Evolutionary conservation across 2,113 vertebrate species (phyloP).

Genomic region (Pipra filicauda): DNA sequence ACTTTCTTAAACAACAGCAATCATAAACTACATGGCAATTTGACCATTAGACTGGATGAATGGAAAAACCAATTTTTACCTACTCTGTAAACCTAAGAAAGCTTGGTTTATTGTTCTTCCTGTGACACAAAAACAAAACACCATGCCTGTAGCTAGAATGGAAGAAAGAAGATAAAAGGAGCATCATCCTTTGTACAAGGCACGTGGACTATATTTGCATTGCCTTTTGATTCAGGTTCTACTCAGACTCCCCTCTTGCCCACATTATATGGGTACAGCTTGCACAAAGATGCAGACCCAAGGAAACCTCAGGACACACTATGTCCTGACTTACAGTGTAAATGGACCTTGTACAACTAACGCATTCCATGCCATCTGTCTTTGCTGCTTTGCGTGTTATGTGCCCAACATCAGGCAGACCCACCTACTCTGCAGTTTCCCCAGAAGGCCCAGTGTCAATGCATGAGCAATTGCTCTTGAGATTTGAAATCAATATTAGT

Average conservation of each 20-base stretch:
- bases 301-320: not conserved
- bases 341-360: not conserved
- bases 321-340: not conserved
- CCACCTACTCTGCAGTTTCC: not conserved
- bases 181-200: not conserved
- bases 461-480: not conserved
- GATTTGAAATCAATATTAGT: not conserved
- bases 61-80: not conserved
- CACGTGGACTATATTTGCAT: not conserved
- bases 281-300: not conserved
- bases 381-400: not conserved
- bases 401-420: not conserved
- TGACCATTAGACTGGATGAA: not conserved
- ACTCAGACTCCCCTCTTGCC: not conserved
- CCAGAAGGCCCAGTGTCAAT: not conserved
- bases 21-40: not conserved
- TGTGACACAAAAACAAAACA: not conserved
- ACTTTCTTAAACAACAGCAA: not conserved
- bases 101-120: not conserved
- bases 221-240: not conserved
- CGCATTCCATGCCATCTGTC: not conserved
- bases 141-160: not conserved
- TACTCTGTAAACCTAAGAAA: not conserved
- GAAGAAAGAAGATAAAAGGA: not conserved
- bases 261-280: not conserved